Evolutionary conservation across 2,113 vertebrate species (phyloP), one percentile per base, ranked within the genome.

Genomic region (Pangasianodon gigas): DNA sequence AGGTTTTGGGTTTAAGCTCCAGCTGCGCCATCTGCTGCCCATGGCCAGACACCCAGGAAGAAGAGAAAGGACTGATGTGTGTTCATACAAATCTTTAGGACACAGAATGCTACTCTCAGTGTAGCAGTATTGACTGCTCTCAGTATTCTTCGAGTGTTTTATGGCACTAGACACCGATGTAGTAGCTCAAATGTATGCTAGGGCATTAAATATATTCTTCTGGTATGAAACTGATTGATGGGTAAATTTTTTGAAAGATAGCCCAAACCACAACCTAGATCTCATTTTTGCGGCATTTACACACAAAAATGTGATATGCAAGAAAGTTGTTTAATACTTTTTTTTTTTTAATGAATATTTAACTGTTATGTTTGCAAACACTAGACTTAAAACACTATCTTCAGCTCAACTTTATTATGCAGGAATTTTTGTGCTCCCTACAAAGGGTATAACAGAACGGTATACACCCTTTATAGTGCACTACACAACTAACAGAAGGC

Each of bases 1-100:
- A 24, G 80, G 32, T 56, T 88, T 54, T 26, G 52, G 85, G 29
- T 75, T 83, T 75, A 41, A 69, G 65, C 29, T 71, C 79, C 62
- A 83, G 79, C 77, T 67, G 87, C 48, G 46, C 79, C 79, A 83
- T 41, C 80, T 88, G 79, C 46, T 62, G 62, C 26, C 79, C n/a
- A 41, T 51, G n/a, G 19, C 46, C n/a, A 24, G 46, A 75, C 75
- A 80, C 58, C 18, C 44, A 87, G 44, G 51, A 69, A 71, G 18
- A 52, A 4, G 3, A 75, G 13, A 10, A 56, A 75, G 16, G 51
- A 74, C 4, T 52, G 21, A 26, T 21, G 6, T 41, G 32, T 83
- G 37, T 37, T 32, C 8, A 37, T 3, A 37, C 7, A 56, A 83
- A 83, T 58, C 16, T 83, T 82, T 37, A 54, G 32, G 29, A 54